phyloP scores from a whole-genome alignment of 2,113 vertebrate species.

The Phoenicopterus ruber region DNA sequence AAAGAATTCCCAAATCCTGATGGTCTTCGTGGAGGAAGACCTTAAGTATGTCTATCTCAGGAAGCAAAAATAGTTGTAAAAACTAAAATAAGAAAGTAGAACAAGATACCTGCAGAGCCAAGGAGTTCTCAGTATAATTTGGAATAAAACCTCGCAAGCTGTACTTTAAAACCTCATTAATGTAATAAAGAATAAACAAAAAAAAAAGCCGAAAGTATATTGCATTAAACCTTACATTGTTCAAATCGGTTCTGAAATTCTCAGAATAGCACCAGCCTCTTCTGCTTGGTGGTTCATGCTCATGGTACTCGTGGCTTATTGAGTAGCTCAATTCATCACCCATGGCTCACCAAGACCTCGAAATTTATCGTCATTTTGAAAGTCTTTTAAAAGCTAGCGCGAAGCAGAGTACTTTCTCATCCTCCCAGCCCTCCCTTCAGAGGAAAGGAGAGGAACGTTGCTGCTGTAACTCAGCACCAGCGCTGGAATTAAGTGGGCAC shows the following conservation, averaged over 20 bases:
- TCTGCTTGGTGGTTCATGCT: fast-evolving
- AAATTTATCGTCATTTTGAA: neutral
- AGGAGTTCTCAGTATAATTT: neutral
- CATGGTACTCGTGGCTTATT: fast-evolving
- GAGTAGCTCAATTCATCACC: neutral
- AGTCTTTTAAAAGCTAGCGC: neutral
- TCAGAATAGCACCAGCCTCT: neutral
- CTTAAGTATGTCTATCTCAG: neutral
- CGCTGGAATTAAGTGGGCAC: neutral
- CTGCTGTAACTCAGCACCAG: neutral
- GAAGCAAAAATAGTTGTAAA: neutral
- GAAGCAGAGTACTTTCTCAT: neutral
- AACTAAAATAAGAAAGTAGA: neutral
- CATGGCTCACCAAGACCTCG: neutral
- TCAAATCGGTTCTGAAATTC: neutral
- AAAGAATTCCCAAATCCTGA: neutral
- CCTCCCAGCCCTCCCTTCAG: neutral
- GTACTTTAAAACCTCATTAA: neutral
- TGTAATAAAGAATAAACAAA: neutral
- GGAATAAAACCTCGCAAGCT: neutral
- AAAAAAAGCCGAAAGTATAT: neutral
- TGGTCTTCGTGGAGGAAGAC: neutral
- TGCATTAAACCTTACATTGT: too few relatives aligned
- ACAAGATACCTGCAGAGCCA: neutral
- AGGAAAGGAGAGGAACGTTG: neutral